Conservation (phyloP, 1,140 invertebrate species). For the Drosophila kikkawai region DNA sequence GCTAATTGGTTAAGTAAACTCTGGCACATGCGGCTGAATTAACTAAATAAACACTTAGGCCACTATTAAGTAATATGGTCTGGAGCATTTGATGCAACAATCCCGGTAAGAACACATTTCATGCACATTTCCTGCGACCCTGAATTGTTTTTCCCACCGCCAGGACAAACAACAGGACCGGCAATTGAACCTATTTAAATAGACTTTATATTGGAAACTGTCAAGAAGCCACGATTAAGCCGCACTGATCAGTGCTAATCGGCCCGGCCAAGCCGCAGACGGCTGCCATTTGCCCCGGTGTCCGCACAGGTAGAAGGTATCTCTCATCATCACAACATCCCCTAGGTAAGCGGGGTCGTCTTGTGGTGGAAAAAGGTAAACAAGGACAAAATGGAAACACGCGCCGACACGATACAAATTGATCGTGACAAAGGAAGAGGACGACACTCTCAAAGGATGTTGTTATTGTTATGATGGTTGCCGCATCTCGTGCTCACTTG, state of each 20-base stretch:
- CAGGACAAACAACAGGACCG: conserved; percentile 41
- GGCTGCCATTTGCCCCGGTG: conserved; percentile 28
- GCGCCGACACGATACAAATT: conserved; percentile 77
- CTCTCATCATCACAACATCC: conserved; percentile 5
- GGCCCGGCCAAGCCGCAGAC: conserved; percentile 37
- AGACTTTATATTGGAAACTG: conserved; percentile 64
- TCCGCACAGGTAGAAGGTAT: conserved; percentile 47
- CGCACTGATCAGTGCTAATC: conserved; percentile 70
- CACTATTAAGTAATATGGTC: conserved; percentile 32
- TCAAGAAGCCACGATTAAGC: conserved; percentile 79
- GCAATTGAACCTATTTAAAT: conserved; percentile 81
- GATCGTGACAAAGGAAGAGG: conserved; percentile 60
- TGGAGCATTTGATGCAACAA: conserved; percentile 56
- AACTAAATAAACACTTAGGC: conserved; percentile 19
- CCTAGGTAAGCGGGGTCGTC: conserved; percentile 56
- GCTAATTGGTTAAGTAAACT: conserved; percentile 59
- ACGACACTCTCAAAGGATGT: conserved; percentile 40
- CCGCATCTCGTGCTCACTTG: conserved; percentile 26
- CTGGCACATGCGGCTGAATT: conserved; percentile 41
- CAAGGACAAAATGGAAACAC: conserved; percentile 68
- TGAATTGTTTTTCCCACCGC: conserved; percentile 63
- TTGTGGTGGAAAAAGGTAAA: conserved; percentile 52
- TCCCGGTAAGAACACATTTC: conserved; percentile 53
- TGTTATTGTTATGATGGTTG: conserved; percentile 47
- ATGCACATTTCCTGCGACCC: conserved; percentile 50